These are phyloP conservation scores for Helicoverpa zea DNA, from an alignment of 1,140 invertebrate genomes.

Conservation along the genomic window DNA sequence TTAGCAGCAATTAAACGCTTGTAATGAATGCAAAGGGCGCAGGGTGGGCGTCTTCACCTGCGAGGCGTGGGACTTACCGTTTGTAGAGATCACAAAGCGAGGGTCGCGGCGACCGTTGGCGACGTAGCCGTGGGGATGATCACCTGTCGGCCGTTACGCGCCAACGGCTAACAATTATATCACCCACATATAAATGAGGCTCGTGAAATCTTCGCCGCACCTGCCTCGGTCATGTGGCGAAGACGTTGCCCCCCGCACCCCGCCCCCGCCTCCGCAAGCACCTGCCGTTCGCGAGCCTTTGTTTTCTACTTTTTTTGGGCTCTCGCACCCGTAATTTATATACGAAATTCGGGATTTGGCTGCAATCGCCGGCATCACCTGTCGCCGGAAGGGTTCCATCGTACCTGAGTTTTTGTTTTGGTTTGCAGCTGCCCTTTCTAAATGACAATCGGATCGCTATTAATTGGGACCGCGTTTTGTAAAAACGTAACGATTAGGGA, in stretches of 20 bases:
- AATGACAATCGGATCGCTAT: constrained; percentile 79
- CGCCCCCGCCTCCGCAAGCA: constrained; percentile 62
- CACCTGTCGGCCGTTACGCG: constrained; percentile 87
- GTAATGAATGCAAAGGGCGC: constrained; percentile 65
- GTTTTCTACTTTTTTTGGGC: constrained; percentile 76
- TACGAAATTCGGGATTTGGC: constrained; percentile 82
- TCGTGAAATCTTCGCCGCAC: constrained; percentile 81
- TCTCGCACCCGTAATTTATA: constrained; percentile 82
- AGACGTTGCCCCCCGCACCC: constrained; percentile 81
- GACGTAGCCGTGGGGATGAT: constrained; percentile 73
- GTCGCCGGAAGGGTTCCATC: constrained; percentile 84
- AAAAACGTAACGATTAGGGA: constrained; percentile 71
- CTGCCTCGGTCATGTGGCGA: constrained; percentile 84
- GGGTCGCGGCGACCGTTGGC: constrained; percentile 80
- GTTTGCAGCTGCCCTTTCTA: constrained; percentile 75
- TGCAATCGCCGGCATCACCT: constrained; percentile 82
- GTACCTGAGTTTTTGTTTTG: constrained; percentile 83
- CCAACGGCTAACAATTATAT: constrained; percentile 85
- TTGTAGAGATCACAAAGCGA: constrained; percentile 72
- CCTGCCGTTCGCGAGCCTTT: constrained; percentile 83
- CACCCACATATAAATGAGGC: constrained; percentile 81
- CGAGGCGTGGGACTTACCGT: constrained; percentile 83
- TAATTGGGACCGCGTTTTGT: constrained; percentile 69
- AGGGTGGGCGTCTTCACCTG: constrained; percentile 80
- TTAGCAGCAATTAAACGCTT: constrained; percentile 67